Evolutionary conservation across 1,140 invertebrate species (phyloP), one percentile per base, ranked within the genome.

Genomic region (Dendrolimus kikuchii): DNA sequence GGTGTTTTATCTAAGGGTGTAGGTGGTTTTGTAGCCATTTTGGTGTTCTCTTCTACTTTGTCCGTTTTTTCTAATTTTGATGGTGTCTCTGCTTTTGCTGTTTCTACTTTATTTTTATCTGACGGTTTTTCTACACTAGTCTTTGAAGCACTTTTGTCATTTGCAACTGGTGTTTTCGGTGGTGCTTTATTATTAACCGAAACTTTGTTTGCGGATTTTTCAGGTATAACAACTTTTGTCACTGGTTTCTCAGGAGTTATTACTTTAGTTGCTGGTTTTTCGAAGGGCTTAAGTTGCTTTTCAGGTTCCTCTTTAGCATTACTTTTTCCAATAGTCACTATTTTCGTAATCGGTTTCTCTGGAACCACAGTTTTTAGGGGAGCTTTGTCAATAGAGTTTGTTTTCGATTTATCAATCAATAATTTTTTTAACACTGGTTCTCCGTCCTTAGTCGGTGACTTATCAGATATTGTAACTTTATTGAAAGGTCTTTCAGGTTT

Each of bases 21-120:
- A 0, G 77, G 79, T 49, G 82, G 80, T 69, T 86, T 86, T 1
- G 83, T 86, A 5, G 81, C 81, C 83, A 86, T 86, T 64, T 74
- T 78, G 38, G 66, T 50, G 59, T 75, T 71, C 49, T 77, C 68
- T 60, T 74, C 64, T 5, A 56, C 43, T 59, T 63, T 59, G 6
- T 60, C 62, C 43, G 53, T 55, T 7, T 23, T 23, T 23, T 23
- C 23, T 23, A 23, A 1, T 23, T 23, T 23, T 23, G 23, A 2
- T 23, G 23, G 23, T 23, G 37, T 7, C 49, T 59, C 57, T 39
- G 46, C 38, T 49, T 59, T 68, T 5, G 23, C 49, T 40, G 52
- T 51, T 37, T 36, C 38, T 55, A 59, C 53, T 38, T 46, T 48
- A 49, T 65, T 67, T 36, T 63, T 59, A 8, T n/a, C 46, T 63